Base-by-base conservation (phyloP, 2,113 vertebrate species). In the Fulica atra region DNA sequence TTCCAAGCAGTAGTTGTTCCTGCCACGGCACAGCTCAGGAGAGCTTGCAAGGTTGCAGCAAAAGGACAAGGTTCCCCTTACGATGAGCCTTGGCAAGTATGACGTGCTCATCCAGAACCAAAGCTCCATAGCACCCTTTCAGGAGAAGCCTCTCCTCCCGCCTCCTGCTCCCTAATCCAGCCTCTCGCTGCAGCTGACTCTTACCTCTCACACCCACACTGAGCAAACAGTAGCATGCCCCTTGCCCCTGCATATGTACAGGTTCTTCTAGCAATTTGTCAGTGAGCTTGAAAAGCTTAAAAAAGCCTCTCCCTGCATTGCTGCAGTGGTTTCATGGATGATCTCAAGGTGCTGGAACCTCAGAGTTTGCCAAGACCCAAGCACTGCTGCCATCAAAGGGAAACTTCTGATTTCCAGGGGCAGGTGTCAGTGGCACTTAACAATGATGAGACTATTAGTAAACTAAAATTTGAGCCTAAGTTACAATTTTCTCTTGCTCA, bases 261-360 rank as follows among this genome's bases (percentile, higher is more conserved):
- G 14, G 18, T 28, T 76, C 80, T 60, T 59, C 42, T 63, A 8
- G 16, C 70, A 28, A 16, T 81, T 92, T 85, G 26, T 23, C 51
- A 50, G 29, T 16, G 35, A 82, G 44, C 56, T 86, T 4, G 56
- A 72, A 71, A 50, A 59, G 44, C 60, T 86, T 4, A 60, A 68
- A 70, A 54, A 38, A 31, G 23, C 35, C 65, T 42, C 44, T 71
- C 16, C 17, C n/a, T 31, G 9, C n/a, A 12, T 35, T 65, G 40
- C 79, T 69, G 66, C 38, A 68, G 63, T 42, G 28, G 31, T 46
- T 88, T 57, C 53, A 38, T 15, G 79, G 77, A 80, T 4, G 36
- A 74, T 57, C 74, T 90, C 68, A 48, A 81, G 78, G 65, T 48
- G 93, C n/a, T 48, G 53, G 68, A 84, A 78, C 61, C 61, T 56